phyloP scores from a whole-genome alignment of 2,888 invertebrate genomes.

The Aporophyla lueneburgensis region DNA sequence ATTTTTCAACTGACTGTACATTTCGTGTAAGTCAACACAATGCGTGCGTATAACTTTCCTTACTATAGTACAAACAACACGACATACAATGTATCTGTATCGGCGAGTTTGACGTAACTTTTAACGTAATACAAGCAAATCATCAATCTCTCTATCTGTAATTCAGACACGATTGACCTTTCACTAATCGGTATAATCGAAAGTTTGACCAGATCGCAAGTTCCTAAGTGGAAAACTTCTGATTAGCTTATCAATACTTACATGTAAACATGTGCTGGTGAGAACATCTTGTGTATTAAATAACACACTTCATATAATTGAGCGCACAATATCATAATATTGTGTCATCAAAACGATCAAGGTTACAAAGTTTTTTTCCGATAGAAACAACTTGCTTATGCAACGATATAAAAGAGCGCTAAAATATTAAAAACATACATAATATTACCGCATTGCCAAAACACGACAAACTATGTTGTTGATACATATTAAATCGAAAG shows the following conservation, averaged over 20 bases:
- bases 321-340: background rate
- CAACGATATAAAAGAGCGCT: background rate
- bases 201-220: conserved; percentile 40
- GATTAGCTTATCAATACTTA: conserved; percentile 42
- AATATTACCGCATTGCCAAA: conserved; percentile 44
- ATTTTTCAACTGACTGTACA: conserved; percentile 27
- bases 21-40: conserved; percentile 10
- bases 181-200: conserved; percentile 41
- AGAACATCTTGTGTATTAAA: conserved; percentile 8
- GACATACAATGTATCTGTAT: conserved; percentile 5
- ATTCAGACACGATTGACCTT: conserved; percentile 47
- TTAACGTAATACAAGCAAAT: conserved; percentile 30
- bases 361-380: background rate
- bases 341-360: conserved; percentile 6
- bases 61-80: conserved; percentile 17
- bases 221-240: conserved; percentile 50
- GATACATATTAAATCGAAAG: conserved; percentile 53
- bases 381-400: background rate
- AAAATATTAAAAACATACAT: conserved; percentile 27
- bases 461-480: conserved; percentile 36
- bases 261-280: conserved; percentile 12
- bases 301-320: background rate
- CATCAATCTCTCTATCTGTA: conserved; percentile 34
- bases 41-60: conserved; percentile 22
- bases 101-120: conserved; percentile 42